Conservation (phyloP, 2,888 invertebrate genomes). For the Anoplius nigerrimus region DNA sequence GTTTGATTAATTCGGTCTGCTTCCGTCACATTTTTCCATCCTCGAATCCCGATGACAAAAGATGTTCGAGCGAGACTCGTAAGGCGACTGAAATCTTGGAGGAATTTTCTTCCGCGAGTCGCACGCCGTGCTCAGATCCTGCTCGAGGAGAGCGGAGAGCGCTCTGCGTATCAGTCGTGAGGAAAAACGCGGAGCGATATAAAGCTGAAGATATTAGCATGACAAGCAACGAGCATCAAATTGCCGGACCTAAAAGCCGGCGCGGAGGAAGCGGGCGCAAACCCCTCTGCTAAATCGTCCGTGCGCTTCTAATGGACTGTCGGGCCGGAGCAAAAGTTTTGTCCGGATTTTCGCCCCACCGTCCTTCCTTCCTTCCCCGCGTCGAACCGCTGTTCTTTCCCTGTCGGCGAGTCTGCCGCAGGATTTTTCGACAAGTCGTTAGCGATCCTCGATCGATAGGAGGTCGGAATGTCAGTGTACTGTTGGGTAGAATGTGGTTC, state of each 20-base stretch:
- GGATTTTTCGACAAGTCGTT: no score
- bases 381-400: no score
- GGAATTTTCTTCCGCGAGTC: not conserved
- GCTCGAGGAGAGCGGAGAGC: not conserved
- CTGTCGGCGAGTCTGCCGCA: no score
- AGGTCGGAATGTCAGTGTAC: no score
- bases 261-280: slow-evolving; percentile 43
- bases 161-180: not conserved
- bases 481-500: no score
- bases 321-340: slow-evolving; percentile 64
- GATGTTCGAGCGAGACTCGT: no score
- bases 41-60: no score
- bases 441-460: no score
- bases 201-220: slow-evolving; percentile 71
- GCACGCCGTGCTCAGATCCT: not conserved
- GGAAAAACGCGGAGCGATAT: slow-evolving; percentile 50
- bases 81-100: not conserved
- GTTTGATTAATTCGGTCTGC: no score
- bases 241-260: slow-evolving; percentile 71
- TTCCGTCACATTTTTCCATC: no score
- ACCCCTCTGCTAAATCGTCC: slow-evolving; percentile 70
- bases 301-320: slow-evolving; percentile 71
- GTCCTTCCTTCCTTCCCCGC: not conserved
- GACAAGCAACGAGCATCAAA: slow-evolving; percentile 72
- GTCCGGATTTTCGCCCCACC: slow-evolving; percentile 43